Conservation (phyloP, 2,797 vertebrate species). For the Hoplostethus atlanticus region DNA sequence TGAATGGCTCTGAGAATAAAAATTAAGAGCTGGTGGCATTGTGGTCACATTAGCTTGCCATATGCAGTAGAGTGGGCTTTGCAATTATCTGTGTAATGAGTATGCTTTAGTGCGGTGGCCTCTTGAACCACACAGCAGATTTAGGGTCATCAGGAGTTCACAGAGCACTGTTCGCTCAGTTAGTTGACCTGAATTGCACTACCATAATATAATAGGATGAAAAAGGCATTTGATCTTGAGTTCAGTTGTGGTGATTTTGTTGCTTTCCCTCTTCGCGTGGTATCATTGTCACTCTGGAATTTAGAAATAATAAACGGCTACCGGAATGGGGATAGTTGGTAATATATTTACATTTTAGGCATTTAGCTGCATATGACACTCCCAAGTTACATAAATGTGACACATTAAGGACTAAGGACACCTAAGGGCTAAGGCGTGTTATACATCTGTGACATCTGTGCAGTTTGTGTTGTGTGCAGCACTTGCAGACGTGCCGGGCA, state of each 20-base stretch:
- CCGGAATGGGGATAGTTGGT: constrained; percentile 34
- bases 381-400: constrained; percentile 28
- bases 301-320: constrained; percentile 54
- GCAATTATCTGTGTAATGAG: constrained; percentile 79
- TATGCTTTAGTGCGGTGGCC: constrained; percentile 61
- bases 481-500: neutral
- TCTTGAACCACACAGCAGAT: constrained; percentile 62
- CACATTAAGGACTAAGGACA: constrained; percentile 31
- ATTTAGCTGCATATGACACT: constrained; percentile 22
- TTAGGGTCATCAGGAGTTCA: constrained; percentile 68
- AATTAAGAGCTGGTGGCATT: constrained; percentile 63
- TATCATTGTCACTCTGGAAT: constrained; percentile 53
- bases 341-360: constrained; percentile 53
- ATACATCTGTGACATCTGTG: constrained; percentile 7
- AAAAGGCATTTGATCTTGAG: constrained; percentile 60
- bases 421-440: constrained; percentile 28
- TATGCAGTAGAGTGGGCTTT: constrained; percentile 59
- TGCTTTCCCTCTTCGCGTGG: constrained; percentile 23
- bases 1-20: constrained; percentile 68
- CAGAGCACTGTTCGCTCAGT: constrained; percentile 50
- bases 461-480: no score
- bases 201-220: constrained; percentile 56
- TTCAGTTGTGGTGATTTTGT: constrained; percentile 53
- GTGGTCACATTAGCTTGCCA: constrained; percentile 70
- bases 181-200: constrained; percentile 44